Percentiles rank a stretch among this genome's conserved stretches.
phyloP scores from a whole-genome alignment of 2,113 vertebrate species.

The Chamaea fasciata region DNA sequence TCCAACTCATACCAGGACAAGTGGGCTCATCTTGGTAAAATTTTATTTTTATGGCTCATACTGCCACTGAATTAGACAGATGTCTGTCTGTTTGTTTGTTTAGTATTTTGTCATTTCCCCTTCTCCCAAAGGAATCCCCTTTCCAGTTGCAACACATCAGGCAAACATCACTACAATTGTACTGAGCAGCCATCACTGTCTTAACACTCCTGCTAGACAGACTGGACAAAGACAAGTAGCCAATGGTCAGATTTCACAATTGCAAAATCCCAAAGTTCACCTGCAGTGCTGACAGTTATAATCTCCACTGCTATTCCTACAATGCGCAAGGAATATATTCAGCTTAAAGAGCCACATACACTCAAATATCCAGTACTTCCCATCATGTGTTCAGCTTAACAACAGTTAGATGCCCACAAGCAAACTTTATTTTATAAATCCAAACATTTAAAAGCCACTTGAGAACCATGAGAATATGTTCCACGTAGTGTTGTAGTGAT shows the following conservation, averaged over 20 bases:
- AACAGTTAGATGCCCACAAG: background rate
- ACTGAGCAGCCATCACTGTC: background rate
- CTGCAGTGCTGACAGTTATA: background rate
- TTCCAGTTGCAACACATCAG: background rate
- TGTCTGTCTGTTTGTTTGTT: background rate
- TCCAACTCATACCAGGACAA: background rate
- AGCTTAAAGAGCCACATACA: background rate
- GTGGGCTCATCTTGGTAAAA: background rate
- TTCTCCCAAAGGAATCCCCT: background rate
- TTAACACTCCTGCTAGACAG: background rate
- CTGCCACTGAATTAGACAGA: background rate
- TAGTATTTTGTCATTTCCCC: background rate
- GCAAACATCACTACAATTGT: background rate
- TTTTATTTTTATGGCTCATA: background rate
- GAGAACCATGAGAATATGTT: background rate
- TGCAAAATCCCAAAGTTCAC: background rate
- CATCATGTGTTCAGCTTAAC: background rate
- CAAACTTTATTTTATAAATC: background rate
- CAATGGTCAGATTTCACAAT: background rate
- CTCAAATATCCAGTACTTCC: background rate
- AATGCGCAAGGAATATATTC: background rate
- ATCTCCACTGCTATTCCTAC: background rate
- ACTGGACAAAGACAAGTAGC: background rate
- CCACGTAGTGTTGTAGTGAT: background rate
- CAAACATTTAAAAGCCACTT: background rate